phyloP scores from a whole-genome alignment of 2,113 vertebrate genomes.

The Hypomesus transpacificus region DNA sequence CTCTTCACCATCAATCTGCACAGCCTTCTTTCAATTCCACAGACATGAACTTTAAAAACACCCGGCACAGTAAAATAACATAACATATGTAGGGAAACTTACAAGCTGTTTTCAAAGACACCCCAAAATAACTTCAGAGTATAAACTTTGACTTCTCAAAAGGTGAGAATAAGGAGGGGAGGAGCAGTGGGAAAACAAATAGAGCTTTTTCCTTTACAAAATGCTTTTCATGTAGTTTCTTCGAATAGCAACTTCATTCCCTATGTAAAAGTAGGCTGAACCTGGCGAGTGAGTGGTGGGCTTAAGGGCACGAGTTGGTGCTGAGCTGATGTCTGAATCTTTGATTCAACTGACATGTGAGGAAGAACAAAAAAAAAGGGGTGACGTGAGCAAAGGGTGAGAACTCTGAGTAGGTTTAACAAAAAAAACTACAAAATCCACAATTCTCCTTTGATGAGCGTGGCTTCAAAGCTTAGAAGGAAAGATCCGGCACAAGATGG shows the following conservation, averaged over 20 bases:
- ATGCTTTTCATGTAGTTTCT: constrained; percentile 31
- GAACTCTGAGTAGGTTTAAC: constrained; percentile 22
- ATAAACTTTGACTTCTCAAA: constrained; percentile 20
- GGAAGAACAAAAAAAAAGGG: constrained; percentile 4
- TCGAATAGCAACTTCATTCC: constrained; percentile 20
- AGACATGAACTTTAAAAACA: neutral
- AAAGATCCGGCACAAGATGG: constrained; percentile 26
- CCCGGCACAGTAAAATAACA: constrained; percentile 2
- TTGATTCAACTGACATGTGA: constrained; percentile 17
- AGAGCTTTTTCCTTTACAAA: constrained; percentile 13
- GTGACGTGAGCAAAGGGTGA: constrained; percentile 6
- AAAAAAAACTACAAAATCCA: neutral
- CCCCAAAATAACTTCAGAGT: constrained; percentile 3
- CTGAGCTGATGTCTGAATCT: constrained; percentile 29
- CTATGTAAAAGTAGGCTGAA: constrained; percentile 14
- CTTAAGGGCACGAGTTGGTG: constrained; percentile 18
- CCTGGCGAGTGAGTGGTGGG: constrained; percentile 11
- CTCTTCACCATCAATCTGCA: neutral
- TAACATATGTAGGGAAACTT: constrained; percentile 9
- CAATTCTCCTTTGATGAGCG: constrained; percentile 30
- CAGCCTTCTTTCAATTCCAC: neutral
- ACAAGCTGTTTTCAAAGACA: constrained; percentile 19
- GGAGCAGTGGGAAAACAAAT: constrained; percentile 10
- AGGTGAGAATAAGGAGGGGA: neutral
- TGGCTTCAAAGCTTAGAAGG: constrained; percentile 40